Percentiles rank a stretch among this genome's conserved stretches.
phyloP scores from a whole-genome alignment of 1,140 invertebrate species.

The Pseudomyrmex flavicornis region DNA sequence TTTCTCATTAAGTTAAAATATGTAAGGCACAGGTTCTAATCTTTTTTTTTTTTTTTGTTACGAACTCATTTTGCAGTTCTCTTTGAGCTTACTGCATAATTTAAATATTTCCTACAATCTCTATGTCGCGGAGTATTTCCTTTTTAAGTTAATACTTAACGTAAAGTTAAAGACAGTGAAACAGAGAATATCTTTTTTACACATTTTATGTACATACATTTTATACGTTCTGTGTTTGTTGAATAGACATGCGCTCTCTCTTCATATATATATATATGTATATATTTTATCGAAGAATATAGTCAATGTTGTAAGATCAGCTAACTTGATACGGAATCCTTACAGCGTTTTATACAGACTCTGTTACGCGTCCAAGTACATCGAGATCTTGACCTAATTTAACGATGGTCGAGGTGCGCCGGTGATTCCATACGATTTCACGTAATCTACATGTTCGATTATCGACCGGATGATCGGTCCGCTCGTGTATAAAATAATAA shows the following conservation, averaged over 20 bases:
- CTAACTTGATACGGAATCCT: constrained; percentile 72
- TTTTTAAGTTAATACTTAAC: neutral
- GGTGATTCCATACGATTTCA: constrained; percentile 40
- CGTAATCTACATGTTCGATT: neutral
- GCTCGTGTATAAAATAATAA: neutral
- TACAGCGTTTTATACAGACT: constrained; percentile 71
- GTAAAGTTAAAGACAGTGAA: constrained; percentile 4
- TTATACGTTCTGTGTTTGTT: neutral
- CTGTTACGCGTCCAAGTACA: constrained; percentile 65
- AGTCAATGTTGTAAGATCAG: constrained; percentile 65
- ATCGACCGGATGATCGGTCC: neutral
- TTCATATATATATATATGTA: too few relatives aligned
- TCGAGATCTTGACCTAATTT: constrained; percentile 71
- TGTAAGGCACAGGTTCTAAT: neutral
- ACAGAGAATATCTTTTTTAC: neutral
- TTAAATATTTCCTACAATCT: constrained; percentile 5
- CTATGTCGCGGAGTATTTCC: neutral
- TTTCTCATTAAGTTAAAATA: neutral
- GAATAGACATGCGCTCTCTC: neutral
- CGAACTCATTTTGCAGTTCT: neutral
- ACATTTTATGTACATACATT: too few relatives aligned
- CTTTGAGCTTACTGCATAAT: neutral
- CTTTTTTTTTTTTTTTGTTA: neutral
- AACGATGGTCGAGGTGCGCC: constrained; percentile 48
- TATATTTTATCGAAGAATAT: constrained; percentile 19